These are phyloP conservation scores for Caiman crocodilus DNA, from an alignment of 2,797 vertebrate species.

Conservation along the genomic window DNA sequence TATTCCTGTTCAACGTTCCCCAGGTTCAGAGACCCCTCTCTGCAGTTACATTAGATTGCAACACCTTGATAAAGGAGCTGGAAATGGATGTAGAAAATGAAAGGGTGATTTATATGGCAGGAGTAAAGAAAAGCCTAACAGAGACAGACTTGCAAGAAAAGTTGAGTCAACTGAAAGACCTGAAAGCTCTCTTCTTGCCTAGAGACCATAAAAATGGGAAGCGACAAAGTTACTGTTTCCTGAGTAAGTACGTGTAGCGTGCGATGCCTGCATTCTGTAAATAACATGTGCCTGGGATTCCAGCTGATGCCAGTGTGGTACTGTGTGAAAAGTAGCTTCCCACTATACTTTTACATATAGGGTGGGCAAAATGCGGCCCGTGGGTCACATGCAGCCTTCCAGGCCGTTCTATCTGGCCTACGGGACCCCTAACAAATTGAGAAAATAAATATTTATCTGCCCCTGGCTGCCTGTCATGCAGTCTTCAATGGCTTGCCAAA, in stretches of 20 bases:
- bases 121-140: slow-evolving; percentile 73
- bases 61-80: slow-evolving; percentile 81
- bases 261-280: not conserved
- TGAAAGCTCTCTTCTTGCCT: slow-evolving; percentile 81
- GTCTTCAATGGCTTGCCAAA: no score
- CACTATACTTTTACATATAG: no score
- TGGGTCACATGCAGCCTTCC: no score
- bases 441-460: no score
- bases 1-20: not conserved
- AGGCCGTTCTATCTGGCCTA: no score
- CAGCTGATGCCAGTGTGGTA: not conserved
- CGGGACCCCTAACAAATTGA: no score
- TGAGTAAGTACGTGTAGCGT: slow-evolving; percentile 83
- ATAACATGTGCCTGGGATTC: not conserved
- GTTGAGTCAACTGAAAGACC: slow-evolving; percentile 77
- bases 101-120: slow-evolving; percentile 80
- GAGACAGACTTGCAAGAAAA: slow-evolving; percentile 79
- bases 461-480: no score
- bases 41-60: slow-evolving; percentile 84
- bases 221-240: slow-evolving; percentile 79
- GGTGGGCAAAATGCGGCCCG: no score
- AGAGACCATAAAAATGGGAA: slow-evolving; percentile 74
- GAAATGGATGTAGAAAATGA: slow-evolving; percentile 81
- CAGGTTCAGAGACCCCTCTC: slow-evolving; percentile 88
- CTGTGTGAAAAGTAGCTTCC: no score